A percentile compares a stretch with the other conserved stretches of the same genome.
Evolutionary conservation across 2,797 vertebrate species (phyloP).

Genomic region (Prunella strophiata): DNA sequence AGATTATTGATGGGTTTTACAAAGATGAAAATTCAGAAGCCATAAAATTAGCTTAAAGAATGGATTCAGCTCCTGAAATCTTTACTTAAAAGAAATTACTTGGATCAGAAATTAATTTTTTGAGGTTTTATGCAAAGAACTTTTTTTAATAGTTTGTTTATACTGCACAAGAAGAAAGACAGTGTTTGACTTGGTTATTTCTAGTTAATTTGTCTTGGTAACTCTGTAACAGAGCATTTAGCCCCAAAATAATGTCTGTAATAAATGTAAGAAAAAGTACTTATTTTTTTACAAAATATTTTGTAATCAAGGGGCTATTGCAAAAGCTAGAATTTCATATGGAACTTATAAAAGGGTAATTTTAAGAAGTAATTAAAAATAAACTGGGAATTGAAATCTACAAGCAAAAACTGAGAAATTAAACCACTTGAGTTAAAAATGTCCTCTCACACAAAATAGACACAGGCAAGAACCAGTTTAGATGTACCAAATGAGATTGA

Average conservation of each 20-base stretch:
- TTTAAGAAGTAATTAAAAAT: not conserved
- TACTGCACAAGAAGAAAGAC: not conserved
- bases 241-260: not conserved
- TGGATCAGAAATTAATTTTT: not conserved
- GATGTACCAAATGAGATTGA: not conserved
- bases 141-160: not conserved
- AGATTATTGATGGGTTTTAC: not conserved
- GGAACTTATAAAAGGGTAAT: not conserved
- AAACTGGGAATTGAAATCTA: not conserved
- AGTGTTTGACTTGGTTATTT: not conserved
- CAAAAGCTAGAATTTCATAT: not conserved
- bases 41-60: not conserved
- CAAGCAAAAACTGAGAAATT: not conserved
- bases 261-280: not conserved
- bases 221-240: not conserved
- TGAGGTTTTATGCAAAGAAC: not conserved
- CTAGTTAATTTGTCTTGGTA: not conserved
- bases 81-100: not conserved
- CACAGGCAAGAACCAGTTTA: not conserved
- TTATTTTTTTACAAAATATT: not conserved
- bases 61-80: not conserved
- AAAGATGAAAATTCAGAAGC: not conserved
- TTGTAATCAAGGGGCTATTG: not conserved
- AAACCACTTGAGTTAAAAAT: not conserved
- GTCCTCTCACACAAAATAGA: not conserved